These are phyloP conservation scores for Anthopleura sola DNA, from an alignment of 64 coral and sea anemone species.

Conservation along the genomic window DNA sequence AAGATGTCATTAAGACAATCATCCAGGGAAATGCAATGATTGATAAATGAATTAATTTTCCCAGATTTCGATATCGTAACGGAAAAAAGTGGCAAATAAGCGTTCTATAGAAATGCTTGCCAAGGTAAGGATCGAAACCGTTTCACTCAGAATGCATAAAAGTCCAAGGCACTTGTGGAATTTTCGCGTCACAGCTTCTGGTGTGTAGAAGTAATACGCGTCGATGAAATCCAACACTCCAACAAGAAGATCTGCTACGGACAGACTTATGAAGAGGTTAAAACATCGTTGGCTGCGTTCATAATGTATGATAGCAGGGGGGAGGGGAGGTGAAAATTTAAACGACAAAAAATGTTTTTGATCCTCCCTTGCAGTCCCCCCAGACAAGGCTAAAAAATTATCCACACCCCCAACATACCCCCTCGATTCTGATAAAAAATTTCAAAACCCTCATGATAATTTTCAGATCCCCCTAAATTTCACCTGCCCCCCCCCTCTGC, in stretches of 20 bases:
- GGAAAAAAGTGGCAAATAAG: neutral
- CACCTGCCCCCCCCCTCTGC: too few relatives aligned
- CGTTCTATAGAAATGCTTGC: neutral
- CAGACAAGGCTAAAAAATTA: too few relatives aligned
- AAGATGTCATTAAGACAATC: neutral
- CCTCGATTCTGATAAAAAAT: too few relatives aligned
- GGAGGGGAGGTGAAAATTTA: too few relatives aligned
- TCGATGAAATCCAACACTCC: neutral
- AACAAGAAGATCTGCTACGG: constrained; percentile 1
- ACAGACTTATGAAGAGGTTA: neutral
- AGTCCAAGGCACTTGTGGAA: neutral
- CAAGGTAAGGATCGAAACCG: neutral
- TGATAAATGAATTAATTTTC: neutral
- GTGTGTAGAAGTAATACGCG: neutral
- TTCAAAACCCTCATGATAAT: too few relatives aligned
- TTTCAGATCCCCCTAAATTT: too few relatives aligned
- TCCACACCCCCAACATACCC: too few relatives aligned
- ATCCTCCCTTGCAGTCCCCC: too few relatives aligned
- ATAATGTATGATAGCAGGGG: too few relatives aligned
- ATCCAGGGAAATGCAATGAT: neutral
- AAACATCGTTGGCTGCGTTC: neutral
- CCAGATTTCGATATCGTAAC: neutral
- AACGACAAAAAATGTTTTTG: too few relatives aligned
- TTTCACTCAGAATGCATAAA: neutral
- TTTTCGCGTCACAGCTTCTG: neutral